phyloP scores from a whole-genome alignment of 2,113 vertebrate genomes.

The Macaca mulatta region DNA sequence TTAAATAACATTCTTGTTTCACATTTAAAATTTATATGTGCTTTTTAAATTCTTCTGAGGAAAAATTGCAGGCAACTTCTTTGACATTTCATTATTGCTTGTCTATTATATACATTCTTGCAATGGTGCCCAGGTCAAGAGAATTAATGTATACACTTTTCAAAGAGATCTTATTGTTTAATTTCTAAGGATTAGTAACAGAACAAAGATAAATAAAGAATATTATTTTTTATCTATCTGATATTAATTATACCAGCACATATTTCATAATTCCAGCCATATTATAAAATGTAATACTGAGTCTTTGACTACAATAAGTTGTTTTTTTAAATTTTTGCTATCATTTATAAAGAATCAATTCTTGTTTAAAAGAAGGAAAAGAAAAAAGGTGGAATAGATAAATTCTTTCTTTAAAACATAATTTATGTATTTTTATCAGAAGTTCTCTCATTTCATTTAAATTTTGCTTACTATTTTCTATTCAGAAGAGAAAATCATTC shows the following conservation, averaged over 20 bases:
- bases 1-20: constrained; percentile 54
- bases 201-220: constrained; percentile 31
- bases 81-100: constrained; percentile 58
- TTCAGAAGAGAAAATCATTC: not conserved
- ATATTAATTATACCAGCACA: not conserved
- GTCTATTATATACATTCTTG: not conserved
- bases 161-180: not conserved
- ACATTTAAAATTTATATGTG: constrained; percentile 24
- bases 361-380: not conserved
- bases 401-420: not conserved
- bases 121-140: not conserved
- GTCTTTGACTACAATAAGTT: not conserved
- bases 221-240: not conserved
- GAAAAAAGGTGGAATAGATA: not conserved
- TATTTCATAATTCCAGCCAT: not conserved
- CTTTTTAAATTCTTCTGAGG: constrained; percentile 30
- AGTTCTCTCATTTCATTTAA: not conserved
- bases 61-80: constrained; percentile 1
- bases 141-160: constrained; percentile 36
- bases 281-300: not conserved
- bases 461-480: not conserved
- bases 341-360: not conserved
- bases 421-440: not conserved
- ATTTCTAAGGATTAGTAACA: not conserved
- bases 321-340: not conserved